These are phyloP conservation scores for Cephus rjabovi DNA, from an alignment of 2,888 invertebrate species.

Conservation along the genomic window DNA sequence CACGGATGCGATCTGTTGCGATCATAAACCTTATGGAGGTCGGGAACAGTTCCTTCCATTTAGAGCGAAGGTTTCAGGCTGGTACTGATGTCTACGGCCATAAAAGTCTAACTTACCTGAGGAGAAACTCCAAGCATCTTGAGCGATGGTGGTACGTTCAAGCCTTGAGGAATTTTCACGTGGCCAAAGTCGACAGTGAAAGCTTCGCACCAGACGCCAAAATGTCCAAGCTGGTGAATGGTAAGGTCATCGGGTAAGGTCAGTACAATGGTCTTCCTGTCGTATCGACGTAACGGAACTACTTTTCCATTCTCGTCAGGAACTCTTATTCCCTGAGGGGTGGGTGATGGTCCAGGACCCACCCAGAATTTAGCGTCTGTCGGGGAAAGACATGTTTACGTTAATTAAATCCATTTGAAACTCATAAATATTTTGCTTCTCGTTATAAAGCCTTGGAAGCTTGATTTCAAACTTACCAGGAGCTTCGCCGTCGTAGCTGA, in stretches of 20 bases:
- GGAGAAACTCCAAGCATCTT: constrained; percentile 95
- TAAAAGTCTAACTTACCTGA: constrained; percentile 76
- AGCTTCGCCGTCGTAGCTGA: constrained; percentile 92
- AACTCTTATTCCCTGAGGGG: constrained; percentile 85
- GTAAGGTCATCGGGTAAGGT: constrained; percentile 91
- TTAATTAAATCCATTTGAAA: constrained; percentile 7
- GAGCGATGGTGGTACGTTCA: constrained; percentile 90
- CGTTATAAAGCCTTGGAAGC: neutral
- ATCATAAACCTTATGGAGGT: neutral
- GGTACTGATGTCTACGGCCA: neutral
- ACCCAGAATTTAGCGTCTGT: constrained; percentile 96
- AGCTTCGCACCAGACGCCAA: constrained; percentile 93
- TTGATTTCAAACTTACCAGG: constrained; percentile 75
- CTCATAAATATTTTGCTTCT: neutral
- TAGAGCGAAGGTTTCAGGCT: neutral
- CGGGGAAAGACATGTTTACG: constrained; percentile 14
- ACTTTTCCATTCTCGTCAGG: constrained; percentile 93
- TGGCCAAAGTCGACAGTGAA: constrained; percentile 95
- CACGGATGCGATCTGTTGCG: neutral
- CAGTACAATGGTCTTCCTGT: constrained; percentile 88
- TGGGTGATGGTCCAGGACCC: constrained; percentile 83
- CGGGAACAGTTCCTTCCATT: neutral
- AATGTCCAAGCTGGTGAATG: constrained; percentile 92
- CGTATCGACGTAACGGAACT: constrained; percentile 81
- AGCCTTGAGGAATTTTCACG: constrained; percentile 77